Conservation (phyloP, 2,888 invertebrate species). For the Meliscaeva auricollis region DNA sequence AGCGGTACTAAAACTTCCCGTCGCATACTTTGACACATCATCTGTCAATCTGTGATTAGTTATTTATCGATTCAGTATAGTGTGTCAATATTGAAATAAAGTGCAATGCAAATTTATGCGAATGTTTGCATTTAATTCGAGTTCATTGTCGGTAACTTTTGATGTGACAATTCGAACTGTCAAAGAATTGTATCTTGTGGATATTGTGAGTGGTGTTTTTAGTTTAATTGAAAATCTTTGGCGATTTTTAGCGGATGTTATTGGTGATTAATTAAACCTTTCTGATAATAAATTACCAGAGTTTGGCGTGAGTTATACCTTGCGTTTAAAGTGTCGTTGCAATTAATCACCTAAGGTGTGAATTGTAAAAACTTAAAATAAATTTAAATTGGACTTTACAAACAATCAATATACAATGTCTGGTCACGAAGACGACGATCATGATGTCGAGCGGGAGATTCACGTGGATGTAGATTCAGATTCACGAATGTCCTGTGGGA, state of each 20-base stretch:
- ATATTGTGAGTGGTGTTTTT: slow-evolving; percentile 59
- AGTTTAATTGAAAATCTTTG: slow-evolving; percentile 57
- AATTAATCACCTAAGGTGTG: background rate
- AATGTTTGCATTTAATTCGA: slow-evolving; percentile 72
- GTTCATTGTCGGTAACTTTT: slow-evolving; percentile 67
- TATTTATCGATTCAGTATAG: slow-evolving; percentile 7
- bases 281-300: no score
- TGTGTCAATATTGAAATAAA: slow-evolving; percentile 26
- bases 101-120: slow-evolving; percentile 66
- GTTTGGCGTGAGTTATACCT: background rate
- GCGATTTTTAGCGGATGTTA: slow-evolving; percentile 58
- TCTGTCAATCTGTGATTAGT: slow-evolving; percentile 49
- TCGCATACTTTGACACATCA: slow-evolving; percentile 62
- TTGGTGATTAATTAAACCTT: slow-evolving; percentile 47
- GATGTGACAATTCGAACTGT: slow-evolving; percentile 73
- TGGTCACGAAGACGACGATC: slow-evolving; percentile 83
- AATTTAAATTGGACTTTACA: slow-evolving; percentile 15
- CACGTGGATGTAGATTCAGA: slow-evolving; percentile 84
- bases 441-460: slow-evolving; percentile 83
- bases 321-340: background rate
- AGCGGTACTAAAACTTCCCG: slow-evolving; percentile 35
- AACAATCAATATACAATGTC: slow-evolving; percentile 80
- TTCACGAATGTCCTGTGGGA: slow-evolving; percentile 83
- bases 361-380: background rate
- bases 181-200: slow-evolving; percentile 63